Evolutionary conservation across 2,888 invertebrate species (phyloP).

Genomic region (Copidosoma aretas): DNA sequence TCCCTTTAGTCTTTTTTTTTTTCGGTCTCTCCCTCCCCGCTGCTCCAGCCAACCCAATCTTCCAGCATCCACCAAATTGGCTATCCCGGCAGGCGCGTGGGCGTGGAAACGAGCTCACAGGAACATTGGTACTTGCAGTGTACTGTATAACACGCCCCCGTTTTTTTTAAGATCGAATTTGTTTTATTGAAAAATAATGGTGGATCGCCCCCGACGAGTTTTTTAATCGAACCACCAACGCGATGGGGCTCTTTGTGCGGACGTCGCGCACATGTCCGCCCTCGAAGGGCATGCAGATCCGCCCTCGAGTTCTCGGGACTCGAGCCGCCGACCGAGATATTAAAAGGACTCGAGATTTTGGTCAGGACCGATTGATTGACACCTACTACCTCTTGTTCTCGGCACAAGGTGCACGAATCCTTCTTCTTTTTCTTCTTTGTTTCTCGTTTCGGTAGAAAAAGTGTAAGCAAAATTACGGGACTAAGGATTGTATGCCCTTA

Average conservation of each 20-base stretch:
- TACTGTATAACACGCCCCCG: background rate
- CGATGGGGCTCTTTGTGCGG: too few species aligned
- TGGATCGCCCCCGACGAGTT: too few species aligned
- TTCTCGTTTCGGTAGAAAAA: slow-evolving; percentile 5
- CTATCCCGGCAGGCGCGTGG: too few species aligned
- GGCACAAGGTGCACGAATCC: background rate
- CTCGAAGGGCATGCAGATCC: background rate
- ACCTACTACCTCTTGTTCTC: background rate
- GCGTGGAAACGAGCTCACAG: too few species aligned
- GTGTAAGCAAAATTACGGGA: background rate
- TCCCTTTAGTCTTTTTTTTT: background rate
- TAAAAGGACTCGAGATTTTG: slow-evolving; percentile 15
- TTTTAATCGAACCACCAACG: too few species aligned
- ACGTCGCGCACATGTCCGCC: background rate
- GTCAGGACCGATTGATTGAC: slow-evolving; percentile 20
- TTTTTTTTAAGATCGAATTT: slow-evolving; percentile 14
- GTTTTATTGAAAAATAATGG: background rate
- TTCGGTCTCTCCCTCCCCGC: background rate
- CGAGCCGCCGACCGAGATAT: slow-evolving; percentile 24
- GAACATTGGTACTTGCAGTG: too few species aligned
- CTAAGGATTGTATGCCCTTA: background rate
- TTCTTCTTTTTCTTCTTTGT: too few species aligned
- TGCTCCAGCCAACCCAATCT: too few species aligned
- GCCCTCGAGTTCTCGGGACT: slow-evolving; percentile 7
- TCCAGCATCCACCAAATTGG: too few species aligned